A percentile compares a stretch with the other conserved stretches of the same genome.
Conservation (phyloP, 2,888 invertebrate species). For the Trichopria drosophilae region DNA sequence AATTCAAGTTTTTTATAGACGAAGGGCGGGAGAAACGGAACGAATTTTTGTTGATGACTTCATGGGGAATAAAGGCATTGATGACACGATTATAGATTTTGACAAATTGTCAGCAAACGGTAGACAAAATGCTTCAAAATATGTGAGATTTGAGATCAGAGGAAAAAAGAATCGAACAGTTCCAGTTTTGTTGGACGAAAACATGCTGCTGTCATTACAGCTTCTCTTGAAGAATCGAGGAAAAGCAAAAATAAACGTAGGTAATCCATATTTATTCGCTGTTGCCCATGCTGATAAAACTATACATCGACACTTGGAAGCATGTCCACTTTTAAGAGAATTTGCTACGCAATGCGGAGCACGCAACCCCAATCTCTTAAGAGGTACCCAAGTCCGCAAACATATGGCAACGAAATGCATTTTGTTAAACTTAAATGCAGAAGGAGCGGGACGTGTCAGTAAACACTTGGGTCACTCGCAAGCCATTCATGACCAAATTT, state of each 20-base stretch:
- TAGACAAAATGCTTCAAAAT: too few relatives aligned
- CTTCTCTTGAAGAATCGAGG: slow-evolving; percentile 26
- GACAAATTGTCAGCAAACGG: too few relatives aligned
- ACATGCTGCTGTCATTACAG: too few relatives aligned
- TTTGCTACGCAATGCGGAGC: slow-evolving; percentile 31
- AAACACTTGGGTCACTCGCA: too few relatives aligned
- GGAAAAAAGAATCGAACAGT: too few relatives aligned
- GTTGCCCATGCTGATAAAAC: slow-evolving; percentile 5
- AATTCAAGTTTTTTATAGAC: slow-evolving; percentile 35
- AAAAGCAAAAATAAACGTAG: slow-evolving; percentile 8
- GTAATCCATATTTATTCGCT: slow-evolving; percentile 32
- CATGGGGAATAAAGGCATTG: too few relatives aligned
- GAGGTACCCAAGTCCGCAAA: slow-evolving; percentile 31
- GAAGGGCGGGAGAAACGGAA: slow-evolving; percentile 35
- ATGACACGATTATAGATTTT: too few relatives aligned
- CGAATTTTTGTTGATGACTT: slow-evolving; percentile 25
- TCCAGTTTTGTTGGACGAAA: too few relatives aligned
- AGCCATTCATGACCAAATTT: too few relatives aligned
- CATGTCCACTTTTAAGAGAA: slow-evolving; percentile 27
- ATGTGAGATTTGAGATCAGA: too few relatives aligned
- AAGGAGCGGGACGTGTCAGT: too few relatives aligned
- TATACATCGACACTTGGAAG: slow-evolving; percentile 19
- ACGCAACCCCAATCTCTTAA: slow-evolving; percentile 25
- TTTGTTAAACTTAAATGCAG: slow-evolving; percentile 22
- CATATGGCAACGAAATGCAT: slow-evolving; percentile 35